A percentile compares a stretch with the other conserved stretches of the same genome.
Conservation (phyloP, 2,113 vertebrate genomes). For the Prietella phreatophila region DNA sequence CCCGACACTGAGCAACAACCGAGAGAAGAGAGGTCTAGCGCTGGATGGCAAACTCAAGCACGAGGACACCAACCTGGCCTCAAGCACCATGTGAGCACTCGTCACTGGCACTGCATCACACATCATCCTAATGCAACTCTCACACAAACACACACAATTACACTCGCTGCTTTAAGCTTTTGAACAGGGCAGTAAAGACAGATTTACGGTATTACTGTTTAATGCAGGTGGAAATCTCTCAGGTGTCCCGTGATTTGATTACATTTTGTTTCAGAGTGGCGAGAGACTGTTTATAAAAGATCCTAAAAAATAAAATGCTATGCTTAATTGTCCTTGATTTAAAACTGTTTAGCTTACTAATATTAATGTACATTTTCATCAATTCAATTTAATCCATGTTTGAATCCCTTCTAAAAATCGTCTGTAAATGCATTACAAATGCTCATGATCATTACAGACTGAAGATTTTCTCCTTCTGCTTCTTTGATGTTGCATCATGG, state of each 20-base stretch:
- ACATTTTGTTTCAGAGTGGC: neutral
- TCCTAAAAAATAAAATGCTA: no score
- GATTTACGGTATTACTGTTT: neutral
- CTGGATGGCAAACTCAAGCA: conserved; percentile 81
- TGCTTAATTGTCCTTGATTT: no score
- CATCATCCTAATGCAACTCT: neutral
- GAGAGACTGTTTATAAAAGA: neutral
- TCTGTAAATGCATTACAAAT: neutral
- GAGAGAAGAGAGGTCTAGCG: conserved; percentile 79
- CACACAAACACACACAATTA: neutral
- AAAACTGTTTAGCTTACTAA: no score
- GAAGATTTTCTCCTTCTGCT: neutral
- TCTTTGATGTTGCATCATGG: neutral
- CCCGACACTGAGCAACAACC: conserved; percentile 74
- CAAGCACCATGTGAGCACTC: conserved; percentile 76
- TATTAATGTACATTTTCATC: no score
- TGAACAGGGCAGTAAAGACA: neutral
- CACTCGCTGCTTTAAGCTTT: neutral
- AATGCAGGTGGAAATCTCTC: neutral
- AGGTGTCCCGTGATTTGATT: neutral
- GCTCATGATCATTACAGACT: neutral
- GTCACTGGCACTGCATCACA: neutral
- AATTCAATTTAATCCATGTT: neutral
- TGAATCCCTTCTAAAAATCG: neutral
- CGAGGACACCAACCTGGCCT: conserved; percentile 81